These are phyloP conservation scores for Grantiella picta DNA, from an alignment of 2,113 vertebrate species.

Conservation along the genomic window DNA sequence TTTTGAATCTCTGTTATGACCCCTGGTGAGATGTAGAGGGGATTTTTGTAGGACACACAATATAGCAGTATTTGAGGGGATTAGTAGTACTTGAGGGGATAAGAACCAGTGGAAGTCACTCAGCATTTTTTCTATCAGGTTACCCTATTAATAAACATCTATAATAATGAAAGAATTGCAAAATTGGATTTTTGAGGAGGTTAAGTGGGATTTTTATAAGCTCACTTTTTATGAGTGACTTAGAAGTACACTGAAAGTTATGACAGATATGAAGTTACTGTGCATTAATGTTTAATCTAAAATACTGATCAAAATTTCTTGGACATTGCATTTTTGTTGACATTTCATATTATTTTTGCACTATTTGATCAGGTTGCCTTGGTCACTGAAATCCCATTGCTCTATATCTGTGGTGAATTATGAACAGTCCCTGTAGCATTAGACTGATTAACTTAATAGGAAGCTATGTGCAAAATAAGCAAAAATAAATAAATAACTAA, in stretches of 20 bases:
- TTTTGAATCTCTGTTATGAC: not conserved
- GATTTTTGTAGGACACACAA: not conserved
- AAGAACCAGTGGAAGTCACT: not conserved
- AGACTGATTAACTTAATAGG: constrained; percentile 46
- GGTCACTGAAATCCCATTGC: not conserved
- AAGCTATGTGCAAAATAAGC: constrained; percentile 52
- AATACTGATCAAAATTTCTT: not conserved
- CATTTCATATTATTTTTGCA: not conserved
- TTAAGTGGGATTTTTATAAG: constrained; percentile 1
- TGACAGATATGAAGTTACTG: not conserved
- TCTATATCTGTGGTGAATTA: not conserved
- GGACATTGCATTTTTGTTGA: not conserved
- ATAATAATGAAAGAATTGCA: not conserved
- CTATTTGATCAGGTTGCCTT: not conserved
- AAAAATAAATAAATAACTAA: constrained; percentile 38
- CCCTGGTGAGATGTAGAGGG: not conserved
- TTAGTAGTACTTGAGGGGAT: not conserved
- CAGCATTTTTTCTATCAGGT: not conserved
- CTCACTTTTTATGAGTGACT: not conserved
- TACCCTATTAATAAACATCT: constrained; percentile 4
- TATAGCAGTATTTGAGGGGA: not conserved
- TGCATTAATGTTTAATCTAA: not conserved
- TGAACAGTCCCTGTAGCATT: not conserved
- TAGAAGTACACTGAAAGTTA: not conserved
- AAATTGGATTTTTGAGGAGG: not conserved